Percentiles rank a stretch among this genome's conserved stretches.
These are phyloP conservation scores for Bombus superbus DNA, from an alignment of 1,140 invertebrate genomes.

Conservation along the genomic window DNA sequence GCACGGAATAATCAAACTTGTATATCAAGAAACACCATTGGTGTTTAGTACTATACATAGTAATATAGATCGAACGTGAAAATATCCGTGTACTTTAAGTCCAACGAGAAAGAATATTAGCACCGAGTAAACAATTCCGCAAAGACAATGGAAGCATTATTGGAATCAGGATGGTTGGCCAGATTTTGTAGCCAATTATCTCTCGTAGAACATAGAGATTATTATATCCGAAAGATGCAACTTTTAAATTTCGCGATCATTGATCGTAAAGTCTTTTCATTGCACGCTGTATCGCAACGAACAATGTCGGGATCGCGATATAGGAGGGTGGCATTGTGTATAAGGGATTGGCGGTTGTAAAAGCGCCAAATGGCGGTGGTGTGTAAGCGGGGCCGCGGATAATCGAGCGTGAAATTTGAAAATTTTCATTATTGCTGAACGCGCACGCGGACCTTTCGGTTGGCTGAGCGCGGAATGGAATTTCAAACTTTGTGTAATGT, in stretches of 20 bases:
- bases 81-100: too few relatives aligned
- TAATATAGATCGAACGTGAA: too few relatives aligned
- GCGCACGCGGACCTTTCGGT: constrained; percentile 41
- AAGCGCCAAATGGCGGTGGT: constrained; percentile 72
- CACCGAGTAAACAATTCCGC: too few relatives aligned
- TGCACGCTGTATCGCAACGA: neutral
- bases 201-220: too few relatives aligned
- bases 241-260: neutral
- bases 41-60: too few relatives aligned
- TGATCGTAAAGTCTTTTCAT: constrained; percentile 9
- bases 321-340: constrained; percentile 7
- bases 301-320: constrained; percentile 7
- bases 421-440: constrained; percentile 73
- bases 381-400: constrained; percentile 54
- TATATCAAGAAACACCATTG: too few relatives aligned
- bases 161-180: too few relatives aligned
- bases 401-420: constrained; percentile 80
- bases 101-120: too few relatives aligned
- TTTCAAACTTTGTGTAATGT: constrained; percentile 56
- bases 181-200: too few relatives aligned
- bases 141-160: too few relatives aligned
- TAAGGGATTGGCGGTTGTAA: constrained; percentile 51
- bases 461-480: constrained; percentile 63
- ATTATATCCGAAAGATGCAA: too few relatives aligned
- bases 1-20: too few relatives aligned